Percentiles rank a stretch among this genome's conserved stretches.
These are phyloP conservation scores for Emberiza fucata DNA, from an alignment of 2,113 vertebrate species.

Conservation along the genomic window DNA sequence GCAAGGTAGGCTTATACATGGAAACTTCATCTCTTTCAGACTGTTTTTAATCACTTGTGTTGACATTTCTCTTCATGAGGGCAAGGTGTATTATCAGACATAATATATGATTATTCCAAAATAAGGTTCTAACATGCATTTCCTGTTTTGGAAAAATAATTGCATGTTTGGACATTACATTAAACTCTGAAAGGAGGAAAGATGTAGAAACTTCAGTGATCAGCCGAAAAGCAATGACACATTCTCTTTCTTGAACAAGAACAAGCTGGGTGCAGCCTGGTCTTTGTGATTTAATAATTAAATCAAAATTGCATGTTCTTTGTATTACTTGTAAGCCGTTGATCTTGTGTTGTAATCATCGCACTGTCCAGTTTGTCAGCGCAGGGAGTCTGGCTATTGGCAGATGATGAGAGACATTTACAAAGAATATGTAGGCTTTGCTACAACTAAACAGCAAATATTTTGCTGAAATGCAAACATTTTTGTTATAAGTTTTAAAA, in stretches of 20 bases:
- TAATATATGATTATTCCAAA: not conserved
- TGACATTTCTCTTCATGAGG: not conserved
- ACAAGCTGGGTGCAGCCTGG: not conserved
- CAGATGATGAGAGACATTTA: not conserved
- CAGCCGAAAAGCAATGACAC: not conserved
- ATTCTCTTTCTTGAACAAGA: not conserved
- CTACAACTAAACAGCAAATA: not conserved
- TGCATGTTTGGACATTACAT: not conserved
- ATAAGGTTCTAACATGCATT: not conserved
- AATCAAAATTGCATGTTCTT: not conserved
- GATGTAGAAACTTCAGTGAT: not conserved
- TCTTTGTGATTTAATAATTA: not conserved
- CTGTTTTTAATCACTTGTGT: not conserved
- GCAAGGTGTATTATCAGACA: not conserved
- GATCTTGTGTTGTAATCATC: not conserved
- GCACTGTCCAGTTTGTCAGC: not conserved
- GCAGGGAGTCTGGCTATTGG: not conserved
- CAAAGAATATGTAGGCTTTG: not conserved
- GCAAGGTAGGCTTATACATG: not conserved
- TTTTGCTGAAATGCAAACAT: constrained; percentile 20
- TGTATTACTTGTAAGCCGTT: not conserved
- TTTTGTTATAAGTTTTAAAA: constrained; percentile 9
- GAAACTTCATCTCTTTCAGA: not conserved
- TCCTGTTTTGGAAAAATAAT: not conserved
- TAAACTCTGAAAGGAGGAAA: not conserved